Percentiles rank a stretch among this genome's conserved stretches.
These are phyloP conservation scores for Drosophila tsacasi DNA, from an alignment of 1,140 invertebrate genomes.

Conservation along the genomic window DNA sequence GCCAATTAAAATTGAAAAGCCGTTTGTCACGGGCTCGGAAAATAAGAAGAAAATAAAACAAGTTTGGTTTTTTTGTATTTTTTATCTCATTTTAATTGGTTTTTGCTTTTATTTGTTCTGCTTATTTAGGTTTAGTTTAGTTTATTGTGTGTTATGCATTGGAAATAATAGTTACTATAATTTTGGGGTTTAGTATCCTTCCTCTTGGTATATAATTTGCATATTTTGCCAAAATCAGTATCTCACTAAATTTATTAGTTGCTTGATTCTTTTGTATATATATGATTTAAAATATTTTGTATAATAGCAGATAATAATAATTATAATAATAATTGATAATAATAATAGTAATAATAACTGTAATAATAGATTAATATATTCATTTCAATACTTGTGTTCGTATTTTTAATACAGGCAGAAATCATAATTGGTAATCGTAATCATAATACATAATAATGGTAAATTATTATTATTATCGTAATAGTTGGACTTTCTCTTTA, in stretches of 20 bases:
- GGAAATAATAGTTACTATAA: conserved; percentile 78
- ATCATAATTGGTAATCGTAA: conserved; percentile 48
- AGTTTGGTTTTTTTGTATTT: conserved; percentile 64
- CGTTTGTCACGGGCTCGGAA: conserved; percentile 38
- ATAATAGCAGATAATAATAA: conserved; percentile 81
- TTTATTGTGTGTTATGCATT: conserved; percentile 66
- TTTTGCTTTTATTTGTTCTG: conserved; percentile 74
- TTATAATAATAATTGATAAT: conserved; percentile 63
- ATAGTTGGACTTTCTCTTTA: conserved; percentile 75
- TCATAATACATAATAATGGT: conserved; percentile 71
- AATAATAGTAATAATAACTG: conserved; percentile 68
- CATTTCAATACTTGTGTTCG: conserved; percentile 74
- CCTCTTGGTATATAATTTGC: conserved; percentile 67
- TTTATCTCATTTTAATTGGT: conserved; percentile 59
- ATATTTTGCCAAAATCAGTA: conserved; percentile 84
- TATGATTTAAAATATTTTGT: conserved; percentile 75
- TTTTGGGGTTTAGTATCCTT: conserved; percentile 62
- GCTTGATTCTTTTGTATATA: conserved; percentile 59
- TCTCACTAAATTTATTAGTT: conserved; percentile 65
- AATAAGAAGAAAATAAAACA: conserved; percentile 73
- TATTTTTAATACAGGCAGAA: conserved; percentile 76
- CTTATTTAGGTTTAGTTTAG: conserved; percentile 52
- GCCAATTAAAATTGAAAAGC: conserved; percentile 61
- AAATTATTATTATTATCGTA: conserved; percentile 79
- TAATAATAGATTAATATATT: conserved; percentile 51